Evolutionary conservation across 1,140 invertebrate species (phyloP).

Genomic region (Pygmarrhopalites habei): DNA sequence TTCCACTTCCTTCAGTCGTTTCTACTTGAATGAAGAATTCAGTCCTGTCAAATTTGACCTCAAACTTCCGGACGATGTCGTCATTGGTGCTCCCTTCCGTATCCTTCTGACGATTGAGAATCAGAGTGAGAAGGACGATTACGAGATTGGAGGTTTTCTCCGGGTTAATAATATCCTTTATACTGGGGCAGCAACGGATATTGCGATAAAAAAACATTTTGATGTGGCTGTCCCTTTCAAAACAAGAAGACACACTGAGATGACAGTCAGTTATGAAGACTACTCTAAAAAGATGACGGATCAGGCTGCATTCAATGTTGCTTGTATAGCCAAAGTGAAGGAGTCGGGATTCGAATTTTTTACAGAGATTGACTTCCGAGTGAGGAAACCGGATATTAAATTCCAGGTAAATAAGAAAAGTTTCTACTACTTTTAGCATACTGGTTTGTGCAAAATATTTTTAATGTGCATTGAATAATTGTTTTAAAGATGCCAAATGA

Average conservation of each 20-base stretch:
- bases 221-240: no score
- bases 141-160: no score
- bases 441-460: no score
- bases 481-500: no score
- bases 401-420: constrained; percentile 56
- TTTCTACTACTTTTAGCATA: no score
- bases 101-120: no score
- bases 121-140: no score
- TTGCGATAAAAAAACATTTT: no score
- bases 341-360: constrained; percentile 81
- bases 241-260: no score
- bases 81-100: constrained; percentile 76
- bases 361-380: constrained; percentile 79
- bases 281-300: constrained; percentile 71
- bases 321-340: constrained; percentile 67
- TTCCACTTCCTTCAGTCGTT: constrained; percentile 70
- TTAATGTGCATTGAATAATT: background rate
- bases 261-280: constrained; percentile 65
- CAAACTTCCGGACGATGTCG: constrained; percentile 71
- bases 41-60: constrained; percentile 80
- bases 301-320: constrained; percentile 74
- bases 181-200: no score
- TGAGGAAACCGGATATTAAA: constrained; percentile 80
- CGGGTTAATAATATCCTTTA: no score
- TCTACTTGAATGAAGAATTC: constrained; percentile 82